Conservation (phyloP, 2,113 vertebrate genomes). For the Anguilla rostrata region DNA sequence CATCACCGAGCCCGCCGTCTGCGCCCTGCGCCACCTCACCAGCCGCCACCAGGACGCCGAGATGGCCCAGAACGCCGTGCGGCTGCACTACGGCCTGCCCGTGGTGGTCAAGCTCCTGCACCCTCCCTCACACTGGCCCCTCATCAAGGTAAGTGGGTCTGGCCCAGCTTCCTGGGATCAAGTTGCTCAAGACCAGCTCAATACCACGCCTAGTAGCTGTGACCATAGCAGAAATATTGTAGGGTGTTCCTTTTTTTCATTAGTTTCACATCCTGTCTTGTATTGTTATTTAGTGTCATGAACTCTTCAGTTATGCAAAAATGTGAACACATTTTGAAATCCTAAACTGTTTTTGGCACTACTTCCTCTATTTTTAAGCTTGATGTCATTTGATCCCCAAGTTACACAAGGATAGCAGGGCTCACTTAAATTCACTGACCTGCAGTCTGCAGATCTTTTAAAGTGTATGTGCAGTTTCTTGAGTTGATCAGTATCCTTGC, state of each 20-base stretch:
- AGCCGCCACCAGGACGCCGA: constrained; percentile 97
- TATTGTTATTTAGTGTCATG: too few relatives aligned
- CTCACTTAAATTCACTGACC: too few relatives aligned
- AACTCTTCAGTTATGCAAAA: too few relatives aligned
- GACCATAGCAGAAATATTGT: not conserved
- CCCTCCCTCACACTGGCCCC: constrained; percentile 96
- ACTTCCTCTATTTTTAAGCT: too few relatives aligned
- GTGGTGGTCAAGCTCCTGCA: constrained; percentile 97
- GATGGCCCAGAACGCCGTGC: constrained; percentile 98
- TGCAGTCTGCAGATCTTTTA: too few relatives aligned
- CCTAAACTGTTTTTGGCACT: too few relatives aligned
- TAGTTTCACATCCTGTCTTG: too few relatives aligned
- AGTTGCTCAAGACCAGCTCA: not conserved
- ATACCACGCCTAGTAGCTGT: not conserved
- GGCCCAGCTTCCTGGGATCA: not conserved
- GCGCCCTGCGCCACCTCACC: constrained; percentile 93
- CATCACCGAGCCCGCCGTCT: constrained; percentile 96
- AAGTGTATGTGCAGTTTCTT: too few relatives aligned
- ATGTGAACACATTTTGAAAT: too few relatives aligned
- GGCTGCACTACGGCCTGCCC: constrained; percentile 93
- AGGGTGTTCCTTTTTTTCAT: not conserved
- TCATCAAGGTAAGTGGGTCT: constrained; percentile 83
- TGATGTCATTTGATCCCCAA: too few relatives aligned
- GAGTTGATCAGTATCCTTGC: too few relatives aligned
- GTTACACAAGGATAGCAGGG: too few relatives aligned